These are phyloP conservation scores for Osmoderma eremita DNA, from an alignment of 2,888 invertebrate genomes.

Conservation along the genomic window DNA sequence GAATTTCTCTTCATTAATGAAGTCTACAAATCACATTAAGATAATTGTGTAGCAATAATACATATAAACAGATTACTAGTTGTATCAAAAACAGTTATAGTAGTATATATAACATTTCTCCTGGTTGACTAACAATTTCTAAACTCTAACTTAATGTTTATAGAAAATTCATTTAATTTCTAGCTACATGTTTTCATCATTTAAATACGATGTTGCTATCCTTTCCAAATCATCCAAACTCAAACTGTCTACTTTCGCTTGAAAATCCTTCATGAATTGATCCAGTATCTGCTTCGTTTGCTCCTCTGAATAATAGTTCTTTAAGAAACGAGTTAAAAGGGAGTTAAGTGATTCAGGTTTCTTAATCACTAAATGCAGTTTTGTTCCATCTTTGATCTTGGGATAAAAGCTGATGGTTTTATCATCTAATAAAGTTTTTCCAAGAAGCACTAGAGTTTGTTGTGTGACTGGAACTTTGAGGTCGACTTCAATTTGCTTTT, in stretches of 20 bases:
- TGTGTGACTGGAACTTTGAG: conserved; percentile 74
- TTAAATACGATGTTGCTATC: conserved; percentile 61
- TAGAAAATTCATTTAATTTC: neutral
- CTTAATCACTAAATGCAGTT: conserved; percentile 76
- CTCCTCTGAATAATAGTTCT: conserved; percentile 71
- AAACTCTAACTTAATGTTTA: too few species aligned
- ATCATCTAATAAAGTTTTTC: conserved; percentile 77
- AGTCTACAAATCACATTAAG: too few species aligned
- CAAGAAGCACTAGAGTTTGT: conserved; percentile 77
- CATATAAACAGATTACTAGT: too few species aligned
- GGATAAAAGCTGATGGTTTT: conserved; percentile 76
- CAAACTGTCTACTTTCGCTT: conserved; percentile 59
- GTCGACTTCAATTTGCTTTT: conserved; percentile 72
- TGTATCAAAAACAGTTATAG: too few species aligned
- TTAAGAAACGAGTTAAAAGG: conserved; percentile 69
- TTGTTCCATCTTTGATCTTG: conserved; percentile 79
- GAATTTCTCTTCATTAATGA: too few species aligned
- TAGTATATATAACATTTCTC: too few species aligned
- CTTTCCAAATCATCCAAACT: conserved; percentile 63
- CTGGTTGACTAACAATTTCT: too few species aligned
- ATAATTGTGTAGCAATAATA: too few species aligned
- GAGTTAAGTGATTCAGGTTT: conserved; percentile 73
- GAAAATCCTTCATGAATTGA: conserved; percentile 67
- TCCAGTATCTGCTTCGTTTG: conserved; percentile 72
- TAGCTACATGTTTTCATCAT: conserved; percentile 51